phyloP scores from a whole-genome alignment of 2,113 vertebrate genomes.

The Tupaia chinensis region DNA sequence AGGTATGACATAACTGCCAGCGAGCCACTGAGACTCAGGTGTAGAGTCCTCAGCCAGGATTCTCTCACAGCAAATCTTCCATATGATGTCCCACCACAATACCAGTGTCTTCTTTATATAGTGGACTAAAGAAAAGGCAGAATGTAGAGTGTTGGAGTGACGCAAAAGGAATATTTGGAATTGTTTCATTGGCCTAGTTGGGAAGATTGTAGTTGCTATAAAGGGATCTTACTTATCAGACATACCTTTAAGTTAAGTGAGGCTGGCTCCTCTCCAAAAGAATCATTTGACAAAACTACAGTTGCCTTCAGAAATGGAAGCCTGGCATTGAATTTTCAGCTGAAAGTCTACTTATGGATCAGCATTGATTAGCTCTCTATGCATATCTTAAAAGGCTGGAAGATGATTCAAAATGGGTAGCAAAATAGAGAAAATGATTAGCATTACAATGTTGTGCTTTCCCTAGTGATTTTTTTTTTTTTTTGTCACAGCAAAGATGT shows the following conservation, averaged over 20 bases:
- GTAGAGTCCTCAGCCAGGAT: too few species aligned
- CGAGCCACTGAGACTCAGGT: neutral
- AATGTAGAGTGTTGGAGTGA: accelerated
- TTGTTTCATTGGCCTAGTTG: neutral
- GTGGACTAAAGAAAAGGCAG: accelerated
- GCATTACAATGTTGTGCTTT: neutral
- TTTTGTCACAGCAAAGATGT: neutral
- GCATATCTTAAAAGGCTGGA: neutral
- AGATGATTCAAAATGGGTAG: neutral
- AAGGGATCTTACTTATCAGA: neutral
- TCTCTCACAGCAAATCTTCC: neutral
- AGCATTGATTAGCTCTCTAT: neutral
- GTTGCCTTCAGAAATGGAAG: neutral
- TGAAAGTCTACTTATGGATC: neutral
- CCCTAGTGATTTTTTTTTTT: too few species aligned
- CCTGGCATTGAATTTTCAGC: neutral
- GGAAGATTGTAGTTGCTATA: neutral
- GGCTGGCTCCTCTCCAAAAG: neutral
- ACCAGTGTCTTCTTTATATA: too few species aligned
- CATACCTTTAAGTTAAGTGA: neutral
- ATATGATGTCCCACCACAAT: neutral
- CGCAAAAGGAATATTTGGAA: neutral
- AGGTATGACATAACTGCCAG: neutral
- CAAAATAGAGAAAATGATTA: neutral
- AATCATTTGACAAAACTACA: neutral